phyloP scores from a whole-genome alignment of 2,113 vertebrate genomes.

The Poeciliopsis retropinna region DNA sequence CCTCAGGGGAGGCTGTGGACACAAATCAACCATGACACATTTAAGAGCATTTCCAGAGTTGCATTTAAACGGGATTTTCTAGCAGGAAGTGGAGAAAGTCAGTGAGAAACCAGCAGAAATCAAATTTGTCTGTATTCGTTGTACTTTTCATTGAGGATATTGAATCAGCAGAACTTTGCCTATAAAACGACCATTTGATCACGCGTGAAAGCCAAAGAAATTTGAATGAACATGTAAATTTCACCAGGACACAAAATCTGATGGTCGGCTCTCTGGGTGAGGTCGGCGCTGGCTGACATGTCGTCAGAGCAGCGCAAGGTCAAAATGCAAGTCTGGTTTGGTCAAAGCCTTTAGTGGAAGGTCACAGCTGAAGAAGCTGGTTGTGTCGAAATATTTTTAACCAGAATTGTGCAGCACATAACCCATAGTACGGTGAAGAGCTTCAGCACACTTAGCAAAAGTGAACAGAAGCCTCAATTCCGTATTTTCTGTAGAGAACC shows the following conservation, averaged over 20 bases:
- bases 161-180: constrained; percentile 12
- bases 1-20: not conserved
- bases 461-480: no score
- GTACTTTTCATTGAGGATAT: constrained; percentile 1
- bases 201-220: not conserved
- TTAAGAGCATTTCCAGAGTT: constrained; percentile 20
- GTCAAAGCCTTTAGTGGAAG: not conserved
- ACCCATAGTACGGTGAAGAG: no score
- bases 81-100: constrained; percentile 2
- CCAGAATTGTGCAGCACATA: not conserved
- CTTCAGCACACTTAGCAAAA: not conserved
- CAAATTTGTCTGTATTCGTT: not conserved
- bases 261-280: not conserved
- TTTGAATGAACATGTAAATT: not conserved
- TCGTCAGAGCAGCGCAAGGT: not conserved
- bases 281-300: not conserved
- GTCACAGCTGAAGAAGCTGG: not conserved
- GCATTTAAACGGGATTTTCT: constrained; percentile 12
- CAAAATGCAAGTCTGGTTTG: not conserved
- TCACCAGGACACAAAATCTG: not conserved
- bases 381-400: not conserved
- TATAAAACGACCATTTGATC: constrained; percentile 1
- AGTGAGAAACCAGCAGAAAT: constrained; percentile 4
- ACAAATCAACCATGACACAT: not conserved
- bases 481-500: not conserved